These are phyloP conservation scores for Neodontobutis hainanensis DNA, from an alignment of 2,113 vertebrate genomes.

Conservation along the genomic window DNA sequence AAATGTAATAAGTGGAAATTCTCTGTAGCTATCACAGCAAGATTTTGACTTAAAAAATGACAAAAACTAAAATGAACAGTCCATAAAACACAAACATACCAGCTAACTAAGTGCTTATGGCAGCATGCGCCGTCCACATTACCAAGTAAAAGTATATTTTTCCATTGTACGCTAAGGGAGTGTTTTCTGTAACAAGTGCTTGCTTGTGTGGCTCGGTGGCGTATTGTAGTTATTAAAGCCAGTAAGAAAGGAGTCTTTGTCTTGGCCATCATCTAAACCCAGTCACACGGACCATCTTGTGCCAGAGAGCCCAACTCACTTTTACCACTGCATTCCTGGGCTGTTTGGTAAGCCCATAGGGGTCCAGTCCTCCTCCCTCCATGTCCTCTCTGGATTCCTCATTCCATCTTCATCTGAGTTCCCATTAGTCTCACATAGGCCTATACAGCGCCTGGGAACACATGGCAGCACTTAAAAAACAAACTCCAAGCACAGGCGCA, in stretches of 20 bases:
- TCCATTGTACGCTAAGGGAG: conserved; percentile 11
- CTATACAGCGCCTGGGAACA: conserved; percentile 2
- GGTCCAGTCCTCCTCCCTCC: conserved; percentile 42
- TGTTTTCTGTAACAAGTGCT: conserved; percentile 62
- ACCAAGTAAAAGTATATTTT: conserved; percentile 18
- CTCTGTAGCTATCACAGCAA: too few relatives aligned
- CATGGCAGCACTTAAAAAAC: background rate
- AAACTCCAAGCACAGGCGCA: background rate
- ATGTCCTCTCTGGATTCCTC: conserved; percentile 52
- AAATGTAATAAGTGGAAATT: background rate
- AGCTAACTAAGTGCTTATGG: background rate
- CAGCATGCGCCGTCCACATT: conserved; percentile 9
- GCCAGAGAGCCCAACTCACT: conserved; percentile 80
- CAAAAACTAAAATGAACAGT: conserved; percentile 11
- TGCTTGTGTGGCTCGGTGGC: conserved; percentile 61
- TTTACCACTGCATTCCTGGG: conserved; percentile 79
- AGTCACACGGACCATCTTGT: conserved; percentile 82
- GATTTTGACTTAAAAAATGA: background rate
- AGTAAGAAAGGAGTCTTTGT: conserved; percentile 88
- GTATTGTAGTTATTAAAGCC: conserved; percentile 78
- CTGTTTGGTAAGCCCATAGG: conserved; percentile 76
- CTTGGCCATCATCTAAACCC: conserved; percentile 73
- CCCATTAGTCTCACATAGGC: conserved; percentile 26
- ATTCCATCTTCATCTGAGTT: conserved; percentile 46
- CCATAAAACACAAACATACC: background rate